Percentiles rank a stretch among this genome's conserved stretches.
These are phyloP conservation scores for Amphiduros pacificus DNA, from an alignment of 2,888 invertebrate genomes.

Conservation along the genomic window DNA sequence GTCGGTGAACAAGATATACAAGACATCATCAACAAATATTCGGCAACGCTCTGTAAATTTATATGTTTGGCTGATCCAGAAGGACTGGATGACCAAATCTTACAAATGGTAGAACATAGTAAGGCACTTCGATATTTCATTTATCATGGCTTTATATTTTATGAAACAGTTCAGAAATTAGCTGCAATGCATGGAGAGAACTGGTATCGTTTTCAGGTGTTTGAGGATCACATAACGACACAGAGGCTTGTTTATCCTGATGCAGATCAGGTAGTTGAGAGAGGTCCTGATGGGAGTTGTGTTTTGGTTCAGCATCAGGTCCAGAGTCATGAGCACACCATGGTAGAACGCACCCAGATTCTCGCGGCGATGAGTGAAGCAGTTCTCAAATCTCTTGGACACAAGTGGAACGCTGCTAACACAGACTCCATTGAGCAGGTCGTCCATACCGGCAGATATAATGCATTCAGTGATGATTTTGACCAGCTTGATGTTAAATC, in stretches of 20 bases:
- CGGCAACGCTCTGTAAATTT: conserved; percentile 34
- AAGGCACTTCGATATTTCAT: not conserved
- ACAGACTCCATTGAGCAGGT: too few relatives aligned
- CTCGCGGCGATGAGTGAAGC: not conserved
- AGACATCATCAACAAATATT: conserved; percentile 34
- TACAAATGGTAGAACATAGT: not conserved
- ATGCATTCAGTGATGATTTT: too few relatives aligned
- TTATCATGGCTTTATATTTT: not conserved
- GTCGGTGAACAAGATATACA: conserved; percentile 34
- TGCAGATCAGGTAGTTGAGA: too few relatives aligned
- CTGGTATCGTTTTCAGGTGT: not conserved
- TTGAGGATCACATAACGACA: not conserved
- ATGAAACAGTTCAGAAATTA: not conserved
- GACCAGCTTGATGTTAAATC: not conserved
- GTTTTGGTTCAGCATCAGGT: too few relatives aligned
- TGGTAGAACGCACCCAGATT: not conserved
- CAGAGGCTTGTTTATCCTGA: too few relatives aligned
- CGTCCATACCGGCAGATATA: too few relatives aligned
- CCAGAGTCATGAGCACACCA: not conserved
- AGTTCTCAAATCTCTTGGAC: not conserved
- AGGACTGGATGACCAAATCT: not conserved
- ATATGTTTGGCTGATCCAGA: conserved; percentile 32
- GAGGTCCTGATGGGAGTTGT: too few relatives aligned
- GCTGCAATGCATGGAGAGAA: not conserved
- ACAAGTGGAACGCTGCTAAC: not conserved